Evolutionary conservation across 1,140 invertebrate species (phyloP), one percentile per base, ranked within the genome.

Genomic region (Aphis gossypii): DNA sequence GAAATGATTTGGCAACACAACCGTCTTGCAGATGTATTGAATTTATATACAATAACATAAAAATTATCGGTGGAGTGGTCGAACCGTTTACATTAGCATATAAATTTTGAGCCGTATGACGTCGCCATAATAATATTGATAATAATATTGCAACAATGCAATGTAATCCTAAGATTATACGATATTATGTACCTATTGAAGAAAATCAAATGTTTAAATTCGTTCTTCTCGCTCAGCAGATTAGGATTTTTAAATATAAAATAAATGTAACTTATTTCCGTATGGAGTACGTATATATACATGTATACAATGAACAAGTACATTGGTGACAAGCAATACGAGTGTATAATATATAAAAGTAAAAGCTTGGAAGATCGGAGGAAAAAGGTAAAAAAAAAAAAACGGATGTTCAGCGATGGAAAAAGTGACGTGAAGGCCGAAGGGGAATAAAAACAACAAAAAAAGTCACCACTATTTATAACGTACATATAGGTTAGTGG

Each of bases 381-480:
- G 4, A 44, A 46, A 48, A 87, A 25, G 48, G 14, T 2, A n/a
- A 38, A 38, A 41, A 41, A 41, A 41, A 41, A 87, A 46, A 87
- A 87, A n/a, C 60, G 30, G 60, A n/a, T 46, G 44, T 87, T 20
- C 44, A n/a, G 30, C 2, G 25, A 30, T 11, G 25, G 30, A 41
- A 60, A 23, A 76, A 76, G 60, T n/a, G 60, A 76, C 60, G 14
- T n/a, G n/a, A 76, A 35, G 35, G 35, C 35, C 35, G 35, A 68
- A n/a, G n/a, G 30, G n/a, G 14, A 20, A 35, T 5, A 76, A 76
- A 76, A 76, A 68, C 46, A 46, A 46, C 38, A 60, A 44, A 90
- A 91, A 48, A 48, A 92, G 44, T 48, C 46, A 25, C n/a, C 38
- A 89, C n/a, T 56, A 56, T 89, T 90, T 41, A 90, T 83, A 35